Evolutionary conservation across 2,113 vertebrate genomes (phyloP).

Genomic region (Anguilla rostrata): DNA sequence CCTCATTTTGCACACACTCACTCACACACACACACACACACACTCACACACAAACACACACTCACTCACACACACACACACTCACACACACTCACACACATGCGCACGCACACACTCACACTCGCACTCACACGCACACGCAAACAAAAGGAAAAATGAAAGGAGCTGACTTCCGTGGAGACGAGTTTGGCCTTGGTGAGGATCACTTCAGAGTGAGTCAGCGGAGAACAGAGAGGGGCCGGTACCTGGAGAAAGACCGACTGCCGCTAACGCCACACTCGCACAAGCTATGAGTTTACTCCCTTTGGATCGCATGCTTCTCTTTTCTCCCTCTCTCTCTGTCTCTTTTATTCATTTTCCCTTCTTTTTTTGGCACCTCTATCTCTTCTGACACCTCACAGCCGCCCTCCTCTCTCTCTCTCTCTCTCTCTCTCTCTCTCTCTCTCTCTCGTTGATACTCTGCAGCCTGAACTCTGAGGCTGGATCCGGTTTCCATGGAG

Average conservation of each 20-base stretch:
- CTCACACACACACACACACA: too few relatives aligned
- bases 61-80: too few relatives aligned
- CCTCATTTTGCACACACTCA: too few relatives aligned
- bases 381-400: slow-evolving; percentile 19
- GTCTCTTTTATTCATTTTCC: neutral
- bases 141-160: neutral
- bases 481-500: slow-evolving; percentile 66
- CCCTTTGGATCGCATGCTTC: neutral
- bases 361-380: slow-evolving; percentile 13
- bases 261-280: neutral
- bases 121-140: too few relatives aligned
- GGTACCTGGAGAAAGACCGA: neutral
- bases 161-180: too few relatives aligned
- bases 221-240: neutral
- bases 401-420: neutral
- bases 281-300: neutral
- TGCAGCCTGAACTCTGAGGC: slow-evolving; percentile 43
- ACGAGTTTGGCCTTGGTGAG: neutral
- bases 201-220: neutral
- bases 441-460: slow-evolving; percentile 29
- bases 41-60: too few relatives aligned
- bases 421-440: too few relatives aligned
- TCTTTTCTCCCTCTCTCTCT: slow-evolving; percentile 12
- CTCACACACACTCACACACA: too few relatives aligned
- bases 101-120: too few relatives aligned